Evolutionary conservation across 2,113 vertebrate genomes (phyloP).

Genomic region (Plecotus auritus): DNA sequence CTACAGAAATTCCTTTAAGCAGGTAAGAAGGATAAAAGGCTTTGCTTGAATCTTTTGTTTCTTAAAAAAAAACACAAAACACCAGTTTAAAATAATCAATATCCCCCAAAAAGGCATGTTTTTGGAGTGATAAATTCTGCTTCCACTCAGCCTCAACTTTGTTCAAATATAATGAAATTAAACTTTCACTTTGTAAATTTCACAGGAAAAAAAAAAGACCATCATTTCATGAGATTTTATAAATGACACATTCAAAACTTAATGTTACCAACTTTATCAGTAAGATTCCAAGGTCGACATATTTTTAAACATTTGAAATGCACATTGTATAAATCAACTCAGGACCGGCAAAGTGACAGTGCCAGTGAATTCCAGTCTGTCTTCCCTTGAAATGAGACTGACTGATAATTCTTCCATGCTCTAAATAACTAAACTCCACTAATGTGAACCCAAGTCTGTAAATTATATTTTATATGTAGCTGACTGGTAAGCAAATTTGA

Average conservation of each 20-base stretch:
- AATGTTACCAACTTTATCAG: conserved; percentile 33
- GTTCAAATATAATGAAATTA: neutral
- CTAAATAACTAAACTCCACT: conserved; percentile 32
- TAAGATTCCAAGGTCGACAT: neutral
- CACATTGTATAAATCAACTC: conserved; percentile 34
- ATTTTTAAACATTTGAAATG: conserved; percentile 45
- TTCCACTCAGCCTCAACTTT: neutral
- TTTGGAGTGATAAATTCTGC: neutral
- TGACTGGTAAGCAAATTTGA: conserved; percentile 50
- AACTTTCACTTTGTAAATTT: conserved; percentile 16
- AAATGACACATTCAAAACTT: conserved; percentile 45
- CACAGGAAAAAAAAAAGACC: neutral
- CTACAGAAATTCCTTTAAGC: neutral
- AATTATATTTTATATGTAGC: conserved; percentile 5
- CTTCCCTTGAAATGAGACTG: neutral
- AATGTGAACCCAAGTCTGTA: neutral
- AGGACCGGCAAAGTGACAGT: neutral
- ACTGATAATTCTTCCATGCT: neutral
- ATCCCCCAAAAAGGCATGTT: neutral
- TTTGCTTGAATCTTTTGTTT: neutral
- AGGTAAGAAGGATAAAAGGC: neutral
- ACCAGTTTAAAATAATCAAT: neutral
- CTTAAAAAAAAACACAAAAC: neutral
- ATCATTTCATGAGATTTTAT: neutral
- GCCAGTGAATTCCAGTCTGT: neutral